These are phyloP conservation scores for Oxyteleia sp. DNA, from an alignment of 2,888 invertebrate species.

Conservation along the genomic window DNA sequence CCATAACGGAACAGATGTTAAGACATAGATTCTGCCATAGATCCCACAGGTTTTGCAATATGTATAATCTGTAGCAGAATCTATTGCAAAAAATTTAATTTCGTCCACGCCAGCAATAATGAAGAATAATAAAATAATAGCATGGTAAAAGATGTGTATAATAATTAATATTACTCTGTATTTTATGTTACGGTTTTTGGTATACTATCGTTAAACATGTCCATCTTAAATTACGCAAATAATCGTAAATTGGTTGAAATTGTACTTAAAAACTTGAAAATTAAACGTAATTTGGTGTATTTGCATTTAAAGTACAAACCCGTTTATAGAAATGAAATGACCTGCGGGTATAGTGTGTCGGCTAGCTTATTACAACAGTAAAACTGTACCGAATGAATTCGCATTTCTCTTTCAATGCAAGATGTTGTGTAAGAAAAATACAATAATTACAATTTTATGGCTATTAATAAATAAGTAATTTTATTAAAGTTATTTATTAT, in stretches of 20 bases:
- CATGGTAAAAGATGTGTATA: no score
- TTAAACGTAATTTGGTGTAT: constrained; percentile 46
- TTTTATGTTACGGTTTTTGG: no score
- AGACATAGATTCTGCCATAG: no score
- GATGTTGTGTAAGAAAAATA: constrained; percentile 7
- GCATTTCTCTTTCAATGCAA: constrained; percentile 35
- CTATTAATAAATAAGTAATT: constrained; percentile 4
- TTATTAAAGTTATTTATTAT: neutral
- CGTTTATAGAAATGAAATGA: constrained; percentile 42
- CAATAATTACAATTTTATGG: no score
- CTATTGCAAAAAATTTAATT: no score
- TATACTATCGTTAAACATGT: no score
- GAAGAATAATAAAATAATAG: no score
- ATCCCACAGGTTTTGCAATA: no score
- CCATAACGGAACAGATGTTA: no score
- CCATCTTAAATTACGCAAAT: constrained; percentile 14
- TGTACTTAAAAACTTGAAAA: constrained; percentile 24
- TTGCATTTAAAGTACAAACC: constrained; percentile 51
- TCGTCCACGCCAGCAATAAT: no score
- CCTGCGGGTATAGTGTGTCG: constrained; percentile 41
- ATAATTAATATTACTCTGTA: no score
- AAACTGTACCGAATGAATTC: constrained; percentile 33
- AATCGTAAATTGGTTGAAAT: constrained; percentile 28
- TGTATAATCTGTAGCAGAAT: no score
- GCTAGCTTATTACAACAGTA: constrained; percentile 40